Evolutionary conservation across 2,113 vertebrate species (phyloP), one percentile per base, ranked within the genome.

Genomic region (Oophaga pumilio): DNA sequence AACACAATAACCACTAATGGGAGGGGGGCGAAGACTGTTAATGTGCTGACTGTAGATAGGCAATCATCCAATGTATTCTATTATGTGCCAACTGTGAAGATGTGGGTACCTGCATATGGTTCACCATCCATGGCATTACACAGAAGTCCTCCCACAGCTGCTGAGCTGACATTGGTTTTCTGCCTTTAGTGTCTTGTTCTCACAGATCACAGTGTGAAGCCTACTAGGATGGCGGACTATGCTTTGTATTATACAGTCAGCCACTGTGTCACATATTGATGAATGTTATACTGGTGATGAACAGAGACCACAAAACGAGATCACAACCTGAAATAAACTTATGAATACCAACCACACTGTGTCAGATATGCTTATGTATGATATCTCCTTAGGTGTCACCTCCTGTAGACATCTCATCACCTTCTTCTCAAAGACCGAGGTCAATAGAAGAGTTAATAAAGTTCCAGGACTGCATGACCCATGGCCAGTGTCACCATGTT

Each of bases 21-120:
- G 68, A 59, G 66, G 82, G 82, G 49, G 82, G n/a, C 22, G 59
- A 56, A 50, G 64, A 56, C 82, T 73, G 68, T 71, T 66, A 66
- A 73, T 84, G 53, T 84, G 82, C 66, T 56, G 26, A 73, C 52
- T 84, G 64, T 84, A 53, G 68, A 73, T 73, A 73, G 52, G 52
- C 66, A 59, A 83, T 69, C 81, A 69, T 83, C n/a, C 62, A 68
- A 28, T 83, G 53, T 82, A 68, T 49, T 66, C 15, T 53, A 71
- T 52, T 18, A 56, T 69, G 64, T 84, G 82, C 64, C 66, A 84
- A 84, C 82, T 84, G 68, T 73, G 82, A 84, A 84, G 66, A 84
- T 56, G 64, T 57, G 68, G 64, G 66, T 59, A 84, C 82, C 66
- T 83, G 81, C 43, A 53, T 83, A 49, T 43, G 80, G 60, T n/a